Conservation (phyloP, 2,797 vertebrate species). For the Acridotheres tristis region DNA sequence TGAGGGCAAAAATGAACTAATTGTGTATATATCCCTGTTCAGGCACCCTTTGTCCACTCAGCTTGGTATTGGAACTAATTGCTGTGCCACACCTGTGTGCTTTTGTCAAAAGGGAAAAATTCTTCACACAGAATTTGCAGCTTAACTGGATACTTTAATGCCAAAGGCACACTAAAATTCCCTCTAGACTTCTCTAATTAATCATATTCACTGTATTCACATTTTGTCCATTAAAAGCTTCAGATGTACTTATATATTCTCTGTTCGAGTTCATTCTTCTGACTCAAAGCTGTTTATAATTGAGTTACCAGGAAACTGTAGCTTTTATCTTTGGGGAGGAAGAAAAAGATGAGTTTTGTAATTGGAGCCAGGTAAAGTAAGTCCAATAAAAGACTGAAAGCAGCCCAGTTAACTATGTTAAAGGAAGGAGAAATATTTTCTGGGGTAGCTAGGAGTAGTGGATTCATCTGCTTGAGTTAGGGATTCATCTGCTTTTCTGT, state of each 20-base stretch:
- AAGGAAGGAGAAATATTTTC: background rate
- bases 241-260: background rate
- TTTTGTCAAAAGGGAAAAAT: background rate
- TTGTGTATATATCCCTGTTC: background rate
- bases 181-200: background rate
- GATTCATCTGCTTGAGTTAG: background rate
- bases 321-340: background rate
- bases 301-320: background rate
- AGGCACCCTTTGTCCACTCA: background rate
- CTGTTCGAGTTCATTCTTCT: background rate
- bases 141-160: background rate
- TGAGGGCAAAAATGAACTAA: background rate
- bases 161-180: background rate
- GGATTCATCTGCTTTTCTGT: background rate
- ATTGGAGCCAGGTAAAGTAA: slow-evolving; percentile 22
- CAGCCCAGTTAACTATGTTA: background rate
- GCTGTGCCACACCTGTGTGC: background rate
- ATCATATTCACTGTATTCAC: background rate
- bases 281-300: background rate
- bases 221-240: slow-evolving; percentile 2
- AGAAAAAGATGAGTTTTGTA: background rate
- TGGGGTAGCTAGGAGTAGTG: background rate
- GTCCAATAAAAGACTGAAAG: background rate
- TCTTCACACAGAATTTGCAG: background rate
- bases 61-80: background rate